These are phyloP conservation scores for Callionymus lyra DNA, from an alignment of 2,113 vertebrate species.

Conservation along the genomic window DNA sequence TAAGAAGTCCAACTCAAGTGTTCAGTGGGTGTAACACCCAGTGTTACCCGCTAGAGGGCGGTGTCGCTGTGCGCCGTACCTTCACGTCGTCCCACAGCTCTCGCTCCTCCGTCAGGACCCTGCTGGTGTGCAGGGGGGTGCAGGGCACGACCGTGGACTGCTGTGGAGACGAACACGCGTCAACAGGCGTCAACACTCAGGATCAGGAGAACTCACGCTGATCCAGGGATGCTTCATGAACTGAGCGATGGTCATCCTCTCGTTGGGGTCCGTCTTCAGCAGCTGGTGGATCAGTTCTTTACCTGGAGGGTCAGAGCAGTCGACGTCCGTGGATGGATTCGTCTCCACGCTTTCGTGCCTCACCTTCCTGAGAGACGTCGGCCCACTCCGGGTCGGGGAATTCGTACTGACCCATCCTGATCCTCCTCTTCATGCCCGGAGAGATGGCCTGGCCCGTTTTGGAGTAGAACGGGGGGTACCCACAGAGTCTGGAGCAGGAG, in stretches of 20 bases:
- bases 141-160: conserved; percentile 88
- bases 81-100: conserved; percentile 98
- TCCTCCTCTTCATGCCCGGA: conserved; percentile 95
- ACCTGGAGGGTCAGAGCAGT: conserved; percentile 51
- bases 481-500: conserved; percentile 74
- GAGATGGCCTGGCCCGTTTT: conserved; percentile 98
- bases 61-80: conserved; percentile 64
- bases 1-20: not conserved
- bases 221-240: conserved; percentile 98
- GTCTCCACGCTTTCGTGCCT: conserved; percentile 3
- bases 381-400: conserved; percentile 95
- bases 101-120: conserved; percentile 89
- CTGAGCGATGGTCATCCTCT: conserved; percentile 89
- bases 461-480: conserved; percentile 96
- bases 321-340: not conserved
- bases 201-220: conserved; percentile 70
- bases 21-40: conserved; percentile 20
- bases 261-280: conserved; percentile 91
- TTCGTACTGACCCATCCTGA: conserved; percentile 95
- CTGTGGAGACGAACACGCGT: conserved; percentile 50
- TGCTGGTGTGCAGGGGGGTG: conserved; percentile 89
- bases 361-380: conserved; percentile 93
- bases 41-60: conserved; percentile 30
- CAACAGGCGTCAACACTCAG: not conserved
- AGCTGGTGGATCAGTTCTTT: conserved; percentile 89